Base-by-base conservation (phyloP, 2,797 vertebrate species). In the Dromococcyx pavoninus region DNA sequence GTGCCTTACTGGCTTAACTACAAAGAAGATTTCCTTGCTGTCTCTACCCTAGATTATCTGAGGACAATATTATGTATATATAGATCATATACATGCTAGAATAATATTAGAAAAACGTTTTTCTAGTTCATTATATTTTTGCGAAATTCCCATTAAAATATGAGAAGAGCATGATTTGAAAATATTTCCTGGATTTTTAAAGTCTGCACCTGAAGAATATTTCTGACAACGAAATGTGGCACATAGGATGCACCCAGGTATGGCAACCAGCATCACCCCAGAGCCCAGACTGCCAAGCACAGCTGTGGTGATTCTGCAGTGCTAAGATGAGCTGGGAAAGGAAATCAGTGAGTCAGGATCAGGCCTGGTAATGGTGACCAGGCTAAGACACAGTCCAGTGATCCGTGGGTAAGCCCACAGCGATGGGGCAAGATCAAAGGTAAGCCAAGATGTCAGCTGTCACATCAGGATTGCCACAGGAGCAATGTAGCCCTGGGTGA, bases 201-300 rank as follows among this genome's bases (percentile, higher is more conserved):
- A 76, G 33, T 43, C 57, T 56, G 30, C 5, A 39, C 27, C 35
- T 85, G 61, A 85, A 44, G 22, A 67, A 46, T 72, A 72, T 72
- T 79, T 75, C 46, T 88, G 41, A 50, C 15, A 8, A 28, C 27
- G 21, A 48, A 43, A 39, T 6, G 27, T 21, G 33, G 44, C 57
- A 70, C 39, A 18, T 11, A 64, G 54, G 54, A 43, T 41, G 35
- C 58, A 73, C 5, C 21, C 44, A 35, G 37, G 7, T 28, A 15
- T 3, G 33, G 51, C 62, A 84, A 44, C 43, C 35, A 21, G 19
- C 57, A 30, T 10, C 39, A n/a, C 10, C 16, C 19, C 64, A 48
- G 35, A 56, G 44, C 44, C 35, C 44, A 43, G 7, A 65, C 22
- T 0, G 1, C 44, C 30, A 37, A 19, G 14, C 1, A 0, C 25